A percentile compares a stretch with the other conserved stretches of the same genome.
phyloP scores from a whole-genome alignment of 1,140 invertebrate species.

The Rhopalosiphum padi region DNA sequence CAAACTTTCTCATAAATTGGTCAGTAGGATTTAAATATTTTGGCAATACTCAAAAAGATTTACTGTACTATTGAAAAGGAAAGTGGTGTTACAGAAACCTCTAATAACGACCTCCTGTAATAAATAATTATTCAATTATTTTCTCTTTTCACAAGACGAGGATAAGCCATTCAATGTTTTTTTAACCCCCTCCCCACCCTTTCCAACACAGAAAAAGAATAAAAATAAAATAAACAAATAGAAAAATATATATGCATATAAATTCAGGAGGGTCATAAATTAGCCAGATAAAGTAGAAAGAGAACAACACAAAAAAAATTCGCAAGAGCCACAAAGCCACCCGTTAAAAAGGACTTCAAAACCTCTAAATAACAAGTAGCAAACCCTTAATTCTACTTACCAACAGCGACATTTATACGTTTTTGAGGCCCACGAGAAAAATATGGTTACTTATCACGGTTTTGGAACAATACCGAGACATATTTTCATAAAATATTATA shows the following conservation, averaged over 20 bases:
- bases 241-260: constrained; percentile 55
- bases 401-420: constrained; percentile 42
- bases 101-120: constrained; percentile 50
- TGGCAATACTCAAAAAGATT: constrained; percentile 43
- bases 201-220: not conserved
- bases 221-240: constrained; percentile 56
- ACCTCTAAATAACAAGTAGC: constrained; percentile 57
- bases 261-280: constrained; percentile 55
- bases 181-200: not conserved
- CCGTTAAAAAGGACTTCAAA: constrained; percentile 56
- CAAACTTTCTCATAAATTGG: constrained; percentile 44
- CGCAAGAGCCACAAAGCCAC: constrained; percentile 55
- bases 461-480: constrained; percentile 25
- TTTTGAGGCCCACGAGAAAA: constrained; percentile 46
- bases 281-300: constrained; percentile 57
- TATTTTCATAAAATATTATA: constrained; percentile 16
- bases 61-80: constrained; percentile 37
- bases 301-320: constrained; percentile 41
- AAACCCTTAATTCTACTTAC: constrained; percentile 58
- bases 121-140: constrained; percentile 57
- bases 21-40: constrained; percentile 47
- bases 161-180: constrained; percentile 37
- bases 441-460: constrained; percentile 54
- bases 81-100: constrained; percentile 20
- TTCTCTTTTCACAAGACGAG: constrained; percentile 24